A percentile compares a stretch with the other conserved stretches of the same genome.
phyloP scores from a whole-genome alignment of 2,113 vertebrate species.

The Muntiacus reevesi region DNA sequence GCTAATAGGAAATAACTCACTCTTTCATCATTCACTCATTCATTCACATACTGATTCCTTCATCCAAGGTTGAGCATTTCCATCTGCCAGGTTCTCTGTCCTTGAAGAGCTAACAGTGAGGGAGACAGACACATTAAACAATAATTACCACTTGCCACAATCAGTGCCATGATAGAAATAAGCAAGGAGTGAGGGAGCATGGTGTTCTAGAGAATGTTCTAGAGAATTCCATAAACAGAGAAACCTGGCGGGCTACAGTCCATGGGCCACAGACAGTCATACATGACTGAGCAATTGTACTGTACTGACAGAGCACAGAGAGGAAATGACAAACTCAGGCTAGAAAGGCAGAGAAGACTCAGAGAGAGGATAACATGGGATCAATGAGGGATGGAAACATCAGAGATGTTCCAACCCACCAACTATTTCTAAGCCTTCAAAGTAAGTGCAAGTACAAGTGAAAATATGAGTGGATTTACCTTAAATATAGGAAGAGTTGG shows the following conservation, averaged over 20 bases:
- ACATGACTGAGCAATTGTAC: neutral
- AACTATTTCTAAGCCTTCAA: neutral
- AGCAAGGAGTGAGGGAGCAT: neutral
- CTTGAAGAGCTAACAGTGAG: neutral
- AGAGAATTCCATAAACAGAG: neutral
- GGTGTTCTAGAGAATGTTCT: neutral
- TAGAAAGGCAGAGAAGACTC: neutral
- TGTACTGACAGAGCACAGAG: neutral
- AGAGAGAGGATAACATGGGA: neutral
- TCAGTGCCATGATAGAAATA: neutral
- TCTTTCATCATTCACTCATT: neutral
- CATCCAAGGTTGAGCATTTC: neutral
- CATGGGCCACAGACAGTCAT: neutral
- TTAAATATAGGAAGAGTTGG: neutral
- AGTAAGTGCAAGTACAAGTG: neutral
- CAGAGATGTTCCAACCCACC: neutral
- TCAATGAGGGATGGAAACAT: neutral
- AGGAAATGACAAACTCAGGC: neutral
- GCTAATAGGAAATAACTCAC: neutral
- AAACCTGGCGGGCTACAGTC: neutral
- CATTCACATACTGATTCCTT: neutral
- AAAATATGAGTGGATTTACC: neutral
- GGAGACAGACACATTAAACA: neutral
- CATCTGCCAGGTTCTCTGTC: neutral
- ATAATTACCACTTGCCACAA: neutral